Evolutionary conservation across 1,140 invertebrate genomes (phyloP).

Genomic region (Octopus sinensis): DNA sequence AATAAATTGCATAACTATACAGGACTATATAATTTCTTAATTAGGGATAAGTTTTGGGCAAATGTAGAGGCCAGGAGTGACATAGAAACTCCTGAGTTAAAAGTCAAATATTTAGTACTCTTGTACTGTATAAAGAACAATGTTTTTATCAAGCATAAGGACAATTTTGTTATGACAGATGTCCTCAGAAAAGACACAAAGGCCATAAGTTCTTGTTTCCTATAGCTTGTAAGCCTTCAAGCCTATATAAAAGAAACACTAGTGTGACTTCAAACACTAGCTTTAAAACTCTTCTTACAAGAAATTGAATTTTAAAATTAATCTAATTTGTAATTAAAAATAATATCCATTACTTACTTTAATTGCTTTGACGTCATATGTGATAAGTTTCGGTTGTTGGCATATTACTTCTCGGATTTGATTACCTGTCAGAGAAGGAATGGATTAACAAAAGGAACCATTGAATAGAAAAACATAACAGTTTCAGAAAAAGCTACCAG

Average conservation of each 20-base stretch:
- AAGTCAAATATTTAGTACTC: neutral
- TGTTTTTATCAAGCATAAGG: no score
- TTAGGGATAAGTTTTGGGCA: neutral
- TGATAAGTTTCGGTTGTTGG: slow-evolving; percentile 74
- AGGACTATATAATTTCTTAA: neutral
- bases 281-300: neutral
- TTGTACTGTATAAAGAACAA: neutral
- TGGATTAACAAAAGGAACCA: neutral
- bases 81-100: neutral
- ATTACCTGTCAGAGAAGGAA: slow-evolving; percentile 38
- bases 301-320: neutral
- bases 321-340: neutral
- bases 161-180: neutral
- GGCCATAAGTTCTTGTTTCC: neutral
- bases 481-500: no score
- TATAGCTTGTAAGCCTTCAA: neutral
- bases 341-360: slow-evolving; percentile 18
- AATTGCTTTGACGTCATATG: slow-evolving; percentile 52
- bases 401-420: slow-evolving; percentile 70
- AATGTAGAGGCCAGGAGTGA: neutral
- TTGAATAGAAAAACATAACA: no score
- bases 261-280: neutral
- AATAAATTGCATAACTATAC: neutral
- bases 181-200: neutral
- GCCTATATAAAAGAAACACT: neutral